These are phyloP conservation scores for Timema cristinae DNA, from an alignment of 2,888 invertebrate species.

Conservation along the genomic window DNA sequence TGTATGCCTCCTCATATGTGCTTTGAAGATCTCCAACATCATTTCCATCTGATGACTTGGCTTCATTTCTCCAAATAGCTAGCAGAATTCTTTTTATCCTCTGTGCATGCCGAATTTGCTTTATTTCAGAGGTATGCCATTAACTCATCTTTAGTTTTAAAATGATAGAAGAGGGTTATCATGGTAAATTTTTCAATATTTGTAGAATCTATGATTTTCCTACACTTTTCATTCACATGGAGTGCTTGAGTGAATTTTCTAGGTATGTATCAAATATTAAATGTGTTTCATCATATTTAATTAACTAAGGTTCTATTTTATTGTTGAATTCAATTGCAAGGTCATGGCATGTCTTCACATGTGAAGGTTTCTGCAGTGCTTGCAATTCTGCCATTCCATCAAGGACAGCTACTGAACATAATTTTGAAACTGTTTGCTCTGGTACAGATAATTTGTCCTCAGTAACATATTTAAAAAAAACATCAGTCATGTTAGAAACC, in stretches of 20 bases:
- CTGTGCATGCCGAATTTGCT: background rate
- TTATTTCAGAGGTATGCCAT: background rate
- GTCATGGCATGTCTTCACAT: background rate
- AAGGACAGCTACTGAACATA: no score
- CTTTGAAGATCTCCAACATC: background rate
- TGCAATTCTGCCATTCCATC: no score
- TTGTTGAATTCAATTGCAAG: constrained; percentile 1
- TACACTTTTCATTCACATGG: background rate
- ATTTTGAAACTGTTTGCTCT: no score
- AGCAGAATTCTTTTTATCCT: background rate
- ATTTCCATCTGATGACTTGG: background rate
- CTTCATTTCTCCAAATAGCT: constrained; percentile 1
- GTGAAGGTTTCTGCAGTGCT: no score
- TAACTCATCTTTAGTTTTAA: background rate
- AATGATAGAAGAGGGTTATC: background rate
- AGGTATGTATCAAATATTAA: background rate
- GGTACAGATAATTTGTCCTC: no score
- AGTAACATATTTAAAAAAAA: no score
- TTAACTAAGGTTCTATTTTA: background rate
- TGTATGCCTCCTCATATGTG: background rate
- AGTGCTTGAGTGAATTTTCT: background rate
- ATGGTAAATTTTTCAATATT: background rate
- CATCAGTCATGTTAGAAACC: no score
- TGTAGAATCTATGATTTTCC: background rate
- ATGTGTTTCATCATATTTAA: background rate